Conservation (phyloP, 2,113 vertebrate genomes). For the Crotalus tigris region DNA sequence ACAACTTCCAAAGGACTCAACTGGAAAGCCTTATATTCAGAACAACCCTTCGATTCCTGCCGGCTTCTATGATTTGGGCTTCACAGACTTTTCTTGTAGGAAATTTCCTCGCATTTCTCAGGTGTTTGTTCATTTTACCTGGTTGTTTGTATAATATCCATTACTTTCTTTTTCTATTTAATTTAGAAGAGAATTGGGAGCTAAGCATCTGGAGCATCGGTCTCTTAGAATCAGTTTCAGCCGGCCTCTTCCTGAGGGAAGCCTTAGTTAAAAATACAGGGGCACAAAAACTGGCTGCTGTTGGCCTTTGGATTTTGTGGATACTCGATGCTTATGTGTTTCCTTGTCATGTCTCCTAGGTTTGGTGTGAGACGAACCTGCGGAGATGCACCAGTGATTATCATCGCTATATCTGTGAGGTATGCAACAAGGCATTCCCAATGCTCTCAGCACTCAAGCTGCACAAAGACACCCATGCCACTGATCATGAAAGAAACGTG, state of each 20-base stretch:
- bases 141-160: not conserved
- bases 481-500: slow-evolving; percentile 64
- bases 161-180: not conserved
- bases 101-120: slow-evolving; percentile 96
- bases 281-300: not conserved
- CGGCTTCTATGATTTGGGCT: slow-evolving; percentile 95
- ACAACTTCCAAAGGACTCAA: slow-evolving; percentile 87
- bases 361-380: slow-evolving; percentile 96
- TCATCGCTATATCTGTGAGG: slow-evolving; percentile 89
- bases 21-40: slow-evolving; percentile 93
- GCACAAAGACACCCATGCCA: slow-evolving; percentile 72
- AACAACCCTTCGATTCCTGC: slow-evolving; percentile 95
- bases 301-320: not conserved
- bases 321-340: not conserved
- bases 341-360: slow-evolving; percentile 68
- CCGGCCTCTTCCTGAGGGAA: not conserved
- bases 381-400: slow-evolving; percentile 91
- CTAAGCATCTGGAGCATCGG: not conserved
- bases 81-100: slow-evolving; percentile 95
- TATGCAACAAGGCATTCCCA: slow-evolving; percentile 94
- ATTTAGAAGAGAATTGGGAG: rapidly evolving
- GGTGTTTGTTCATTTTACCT: slow-evolving; percentile 64
- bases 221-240: not conserved
- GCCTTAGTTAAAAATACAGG: too few relatives aligned
- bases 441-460: slow-evolving; percentile 84